phyloP scores from a whole-genome alignment of 2,797 vertebrate genomes.

The Microchirus variegatus region DNA sequence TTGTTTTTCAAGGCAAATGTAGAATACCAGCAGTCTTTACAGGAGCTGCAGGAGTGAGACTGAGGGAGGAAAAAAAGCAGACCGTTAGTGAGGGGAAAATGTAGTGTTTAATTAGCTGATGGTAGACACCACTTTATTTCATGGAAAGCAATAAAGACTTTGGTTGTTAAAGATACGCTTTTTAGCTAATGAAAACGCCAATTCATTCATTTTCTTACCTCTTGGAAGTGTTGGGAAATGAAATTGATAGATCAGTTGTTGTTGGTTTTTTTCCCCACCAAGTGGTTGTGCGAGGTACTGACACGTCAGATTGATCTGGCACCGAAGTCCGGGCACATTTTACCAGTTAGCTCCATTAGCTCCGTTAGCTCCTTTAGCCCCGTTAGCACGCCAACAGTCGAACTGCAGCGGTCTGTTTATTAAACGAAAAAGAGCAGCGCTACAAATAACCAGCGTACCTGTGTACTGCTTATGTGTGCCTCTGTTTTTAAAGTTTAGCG shows the following conservation, averaged over 20 bases:
- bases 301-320: too few relatives aligned
- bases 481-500: too few relatives aligned
- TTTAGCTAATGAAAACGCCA: constrained; percentile 8
- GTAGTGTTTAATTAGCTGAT: constrained; percentile 17
- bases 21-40: constrained; percentile 11
- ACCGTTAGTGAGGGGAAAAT: constrained; percentile 15
- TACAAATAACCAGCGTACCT: too few relatives aligned
- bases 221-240: not conserved
- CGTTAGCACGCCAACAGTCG: too few relatives aligned
- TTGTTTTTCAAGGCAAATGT: constrained; percentile 8
- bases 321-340: too few relatives aligned
- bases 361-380: too few relatives aligned
- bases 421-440: too few relatives aligned
- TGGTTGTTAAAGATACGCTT: constrained; percentile 23
- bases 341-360: too few relatives aligned
- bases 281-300: too few relatives aligned
- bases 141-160: constrained; percentile 19
- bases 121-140: constrained; percentile 28
- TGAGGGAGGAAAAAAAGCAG: constrained; percentile 1
- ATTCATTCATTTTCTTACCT: constrained; percentile 12
- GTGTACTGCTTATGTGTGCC: too few relatives aligned
- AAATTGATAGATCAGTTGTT: not conserved
- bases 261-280: too few relatives aligned
- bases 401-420: too few relatives aligned
- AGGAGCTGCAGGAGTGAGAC: not conserved